These are phyloP conservation scores for Brachionus plicatilis DNA, from an alignment of 1,140 invertebrate species.

Conservation along the genomic window DNA sequence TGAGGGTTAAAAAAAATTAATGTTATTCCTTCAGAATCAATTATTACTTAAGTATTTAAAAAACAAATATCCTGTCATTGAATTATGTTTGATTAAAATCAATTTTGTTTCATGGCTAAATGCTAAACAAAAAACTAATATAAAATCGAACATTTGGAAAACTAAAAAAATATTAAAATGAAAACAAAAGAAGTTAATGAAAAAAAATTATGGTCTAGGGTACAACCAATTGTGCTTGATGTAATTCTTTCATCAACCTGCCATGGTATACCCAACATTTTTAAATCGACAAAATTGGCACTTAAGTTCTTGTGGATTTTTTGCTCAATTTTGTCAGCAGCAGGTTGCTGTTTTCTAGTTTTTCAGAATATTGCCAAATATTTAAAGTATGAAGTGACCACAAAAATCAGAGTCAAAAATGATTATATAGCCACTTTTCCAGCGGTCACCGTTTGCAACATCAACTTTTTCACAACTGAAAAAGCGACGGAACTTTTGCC, in stretches of 20 bases:
- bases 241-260: not conserved
- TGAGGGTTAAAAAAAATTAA: no score
- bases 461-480: not conserved
- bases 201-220: not conserved
- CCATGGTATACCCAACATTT: conserved; percentile 30
- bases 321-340: not conserved
- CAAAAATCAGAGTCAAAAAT: not conserved
- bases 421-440: not conserved
- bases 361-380: not conserved
- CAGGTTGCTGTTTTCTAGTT: not conserved
- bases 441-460: not conserved
- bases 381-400: not conserved
- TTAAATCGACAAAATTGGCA: not conserved
- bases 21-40: no score
- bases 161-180: no score
- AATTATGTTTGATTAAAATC: no score
- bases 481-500: not conserved
- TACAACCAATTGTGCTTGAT: not conserved
- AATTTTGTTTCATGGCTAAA: no score
- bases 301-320: not conserved
- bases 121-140: no score
- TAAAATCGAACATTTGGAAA: no score
- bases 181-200: not conserved
- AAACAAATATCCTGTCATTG: no score
- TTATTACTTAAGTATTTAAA: no score